Conservation (phyloP, 2,888 invertebrate genomes). For the Barypeithes pellucidus region DNA sequence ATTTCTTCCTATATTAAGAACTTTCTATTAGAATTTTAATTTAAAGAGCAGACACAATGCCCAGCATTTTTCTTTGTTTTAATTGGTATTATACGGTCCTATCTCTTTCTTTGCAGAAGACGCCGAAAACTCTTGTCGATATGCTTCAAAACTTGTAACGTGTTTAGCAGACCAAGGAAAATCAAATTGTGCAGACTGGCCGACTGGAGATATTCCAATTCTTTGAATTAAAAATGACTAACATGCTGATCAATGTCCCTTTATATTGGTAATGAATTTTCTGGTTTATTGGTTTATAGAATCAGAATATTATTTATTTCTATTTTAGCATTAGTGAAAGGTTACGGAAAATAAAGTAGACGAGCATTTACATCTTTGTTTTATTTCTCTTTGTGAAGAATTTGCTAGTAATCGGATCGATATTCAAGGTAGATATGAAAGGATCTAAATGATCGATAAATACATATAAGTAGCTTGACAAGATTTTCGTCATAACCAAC, state of each 20-base stretch:
- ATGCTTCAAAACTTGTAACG: constrained; percentile 77
- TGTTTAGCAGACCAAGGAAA: constrained; percentile 83
- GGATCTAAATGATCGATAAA: too few relatives aligned
- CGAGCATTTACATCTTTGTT: neutral
- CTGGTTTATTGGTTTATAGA: neutral
- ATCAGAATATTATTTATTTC: neutral
- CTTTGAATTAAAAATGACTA: neutral
- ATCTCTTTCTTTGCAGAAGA: constrained; percentile 68
- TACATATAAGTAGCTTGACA: too few relatives aligned
- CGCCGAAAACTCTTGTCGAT: constrained; percentile 77
- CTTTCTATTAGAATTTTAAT: too few relatives aligned
- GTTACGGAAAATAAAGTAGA: neutral
- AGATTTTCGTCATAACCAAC: too few relatives aligned
- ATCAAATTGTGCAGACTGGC: constrained; percentile 85
- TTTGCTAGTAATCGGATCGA: too few relatives aligned
- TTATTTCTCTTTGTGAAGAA: too few relatives aligned
- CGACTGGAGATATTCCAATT: constrained; percentile 59
- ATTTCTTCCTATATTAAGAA: too few relatives aligned
- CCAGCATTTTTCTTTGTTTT: too few relatives aligned
- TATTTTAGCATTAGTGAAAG: neutral
- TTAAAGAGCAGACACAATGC: too few relatives aligned
- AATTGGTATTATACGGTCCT: neutral
- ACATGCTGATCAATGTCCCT: neutral
- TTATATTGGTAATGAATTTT: neutral
- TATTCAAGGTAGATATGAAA: too few relatives aligned